Base-by-base conservation (phyloP, 1,140 invertebrate genomes). In the Delia radicum region DNA sequence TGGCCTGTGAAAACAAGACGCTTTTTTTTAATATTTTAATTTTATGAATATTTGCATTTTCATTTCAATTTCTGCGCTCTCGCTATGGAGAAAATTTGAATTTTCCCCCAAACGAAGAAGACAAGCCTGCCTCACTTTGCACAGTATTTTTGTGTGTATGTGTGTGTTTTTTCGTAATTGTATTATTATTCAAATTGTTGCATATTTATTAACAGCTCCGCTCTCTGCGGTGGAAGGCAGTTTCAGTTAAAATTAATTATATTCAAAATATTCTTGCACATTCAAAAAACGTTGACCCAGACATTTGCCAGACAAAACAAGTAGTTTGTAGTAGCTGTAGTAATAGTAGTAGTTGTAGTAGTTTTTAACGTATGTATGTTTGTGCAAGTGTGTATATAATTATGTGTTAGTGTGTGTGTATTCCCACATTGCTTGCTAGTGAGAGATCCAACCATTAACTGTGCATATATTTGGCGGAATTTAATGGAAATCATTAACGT, bases 281-380 rank as follows among this genome's bases (percentile, higher is more conserved):
- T n/a, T 65, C 62, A 18, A 18, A 69, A 69, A 69, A 21, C n/a
- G 65, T 69, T 69, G 65, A 69, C 65, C 65, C 29, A 69, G 65
- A 69, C 65, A 69, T 24, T 33, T n/a, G 18, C 65, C 65, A 69
- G 65, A 69, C 65, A 67, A 67, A 29, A 55, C n/a, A 24, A 21
- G 48, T 55, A 21, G 48, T 21, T 2, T 21, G 48, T 18, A 18
- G 3, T 21, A 55, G 18, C n/a, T 21, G 48, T 55, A 8, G n/a
- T n/a, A n/a, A n/a, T n/a, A n/a, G n/a, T 42, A 42, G 37, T 42
- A 42, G n/a, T 42, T 15, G 37, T 15, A 42, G 37, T 42, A 42
- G 37, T 42, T 42, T 42, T 42, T 15, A 42, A 42, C n/a, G 37
- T 42, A 15, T 13, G 12, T 13, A 42, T 42, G 37, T 1, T 1